Base-by-base conservation (phyloP, 1,140 invertebrate genomes). In the Oryctes rhinoceros region DNA sequence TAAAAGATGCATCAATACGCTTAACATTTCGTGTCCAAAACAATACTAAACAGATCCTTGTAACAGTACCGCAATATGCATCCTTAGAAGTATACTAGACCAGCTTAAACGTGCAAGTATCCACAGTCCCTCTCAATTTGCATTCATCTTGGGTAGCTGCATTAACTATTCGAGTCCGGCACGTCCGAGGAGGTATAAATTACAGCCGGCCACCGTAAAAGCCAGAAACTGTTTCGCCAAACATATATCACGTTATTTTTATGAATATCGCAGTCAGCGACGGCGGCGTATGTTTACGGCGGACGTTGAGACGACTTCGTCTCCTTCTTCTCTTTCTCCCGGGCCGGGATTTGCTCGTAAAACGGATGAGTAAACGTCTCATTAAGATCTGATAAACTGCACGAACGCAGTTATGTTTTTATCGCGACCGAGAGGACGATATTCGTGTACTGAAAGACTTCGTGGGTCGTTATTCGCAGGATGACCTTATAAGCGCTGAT, bases 241-340 rank as follows among this genome's bases (percentile, higher is more conserved):
- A 44, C 15, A 59, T 59, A 59, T 59, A n/a, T 59, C 53, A 18
- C 53, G 15, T 59, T 59, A 59, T 59, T 59, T 59, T 59, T 59
- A 59, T 59, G 53, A 59, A 59, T 18, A 59, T 59, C 13, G 53
- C 18, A 18, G 15, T 59, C 53, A 18, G 1, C 49, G 49, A 13
- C 49, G 7, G 6, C n/a, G 13, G 15, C n/a, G 15, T 4, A 59
- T 59, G 15, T 59, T 59, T 59, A 59, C 15, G 15, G 53, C 15
- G 15, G 53, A 18, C 53, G 53, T 18, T 18, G 15, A 7, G 15
- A n/a, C 15, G 15, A 18, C 6, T n/a, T 18, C 18, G 15, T 18
- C 53, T 59, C n/a, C 53, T 18, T 18, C 53, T 6, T 18, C 53
- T n/a, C n/a, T 18, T 59, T 59, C 53, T 59, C 15, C 53, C 6